A percentile compares a stretch with the other conserved stretches of the same genome.
These are phyloP conservation scores for Ailuropoda melanoleuca DNA, from an alignment of 2,113 vertebrate genomes.

Conservation along the genomic window DNA sequence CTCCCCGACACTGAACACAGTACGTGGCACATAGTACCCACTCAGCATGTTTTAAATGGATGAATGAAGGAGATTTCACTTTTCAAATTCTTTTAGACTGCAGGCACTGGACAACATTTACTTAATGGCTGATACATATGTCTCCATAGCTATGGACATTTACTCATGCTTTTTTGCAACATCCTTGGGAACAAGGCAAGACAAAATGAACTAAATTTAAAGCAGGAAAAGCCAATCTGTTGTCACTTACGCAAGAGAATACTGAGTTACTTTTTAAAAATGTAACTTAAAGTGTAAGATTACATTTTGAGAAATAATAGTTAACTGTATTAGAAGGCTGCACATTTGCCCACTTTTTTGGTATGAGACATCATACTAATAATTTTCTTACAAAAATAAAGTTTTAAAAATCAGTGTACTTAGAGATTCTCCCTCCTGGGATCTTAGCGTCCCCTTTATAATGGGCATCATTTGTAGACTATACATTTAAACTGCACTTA, in stretches of 20 bases:
- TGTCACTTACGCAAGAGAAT: not conserved
- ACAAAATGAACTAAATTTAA: conserved; percentile 7
- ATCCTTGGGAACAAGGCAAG: not conserved
- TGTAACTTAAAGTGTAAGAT: not conserved
- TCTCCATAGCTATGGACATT: not conserved
- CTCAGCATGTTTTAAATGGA: not conserved
- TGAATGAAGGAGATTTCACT: not conserved
- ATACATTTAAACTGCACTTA: not conserved
- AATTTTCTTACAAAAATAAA: not conserved
- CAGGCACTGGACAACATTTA: not conserved
- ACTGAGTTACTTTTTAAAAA: not conserved
- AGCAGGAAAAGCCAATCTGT: not conserved
- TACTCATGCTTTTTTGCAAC: not conserved
- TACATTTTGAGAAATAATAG: conserved; percentile 9
- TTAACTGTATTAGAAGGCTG: not conserved
- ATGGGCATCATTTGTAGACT: not conserved
- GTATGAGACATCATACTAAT: not conserved
- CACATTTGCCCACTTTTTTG: not conserved
- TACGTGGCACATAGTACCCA: not conserved
- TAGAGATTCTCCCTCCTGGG: not conserved
- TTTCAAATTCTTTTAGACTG: not conserved
- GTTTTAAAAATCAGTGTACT: not conserved
- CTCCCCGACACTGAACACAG: not conserved
- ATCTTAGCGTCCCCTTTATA: not conserved
- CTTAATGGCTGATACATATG: not conserved